phyloP scores from a whole-genome alignment of 2,888 invertebrate species.

The Gerris lacustris region DNA sequence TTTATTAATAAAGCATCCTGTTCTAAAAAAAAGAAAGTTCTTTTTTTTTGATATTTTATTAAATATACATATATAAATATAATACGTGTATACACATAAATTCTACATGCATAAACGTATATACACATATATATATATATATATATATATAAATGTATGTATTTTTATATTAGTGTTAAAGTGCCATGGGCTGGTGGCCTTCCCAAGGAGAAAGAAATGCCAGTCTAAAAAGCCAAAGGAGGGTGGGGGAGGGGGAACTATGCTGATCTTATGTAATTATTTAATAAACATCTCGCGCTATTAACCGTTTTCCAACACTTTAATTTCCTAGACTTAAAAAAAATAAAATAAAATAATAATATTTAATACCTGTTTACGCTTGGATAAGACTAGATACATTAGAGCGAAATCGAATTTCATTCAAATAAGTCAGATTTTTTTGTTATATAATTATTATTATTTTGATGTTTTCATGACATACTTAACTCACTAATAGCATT shows the following conservation, averaged over 20 bases:
- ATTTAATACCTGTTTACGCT: too few species aligned
- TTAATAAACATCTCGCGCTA: constrained; percentile 24
- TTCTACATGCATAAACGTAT: too few species aligned
- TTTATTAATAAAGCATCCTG: constrained; percentile 3
- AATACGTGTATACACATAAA: background rate
- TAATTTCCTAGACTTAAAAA: background rate
- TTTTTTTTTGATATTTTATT: background rate
- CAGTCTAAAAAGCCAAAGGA: constrained; percentile 25
- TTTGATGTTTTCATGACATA: background rate
- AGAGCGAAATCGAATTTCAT: too few species aligned
- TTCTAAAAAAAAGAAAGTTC: background rate
- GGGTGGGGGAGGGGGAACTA: constrained; percentile 14
- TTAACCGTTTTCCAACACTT: constrained; percentile 24
- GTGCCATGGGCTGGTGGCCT: constrained; percentile 21
- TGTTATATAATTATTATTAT: constrained; percentile 3
- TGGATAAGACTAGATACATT: too few species aligned
- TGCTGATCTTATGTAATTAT: constrained; percentile 15
- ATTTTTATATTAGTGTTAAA: background rate
- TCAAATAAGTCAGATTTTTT: background rate
- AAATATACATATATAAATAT: background rate
- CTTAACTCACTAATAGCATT: constrained; percentile 20
- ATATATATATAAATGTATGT: background rate
- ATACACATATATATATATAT: background rate
- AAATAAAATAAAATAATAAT: background rate
- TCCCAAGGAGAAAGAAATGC: constrained; percentile 21